phyloP scores from a whole-genome alignment of 2,888 invertebrate genomes.

The Melangyna quadrimaculata region DNA sequence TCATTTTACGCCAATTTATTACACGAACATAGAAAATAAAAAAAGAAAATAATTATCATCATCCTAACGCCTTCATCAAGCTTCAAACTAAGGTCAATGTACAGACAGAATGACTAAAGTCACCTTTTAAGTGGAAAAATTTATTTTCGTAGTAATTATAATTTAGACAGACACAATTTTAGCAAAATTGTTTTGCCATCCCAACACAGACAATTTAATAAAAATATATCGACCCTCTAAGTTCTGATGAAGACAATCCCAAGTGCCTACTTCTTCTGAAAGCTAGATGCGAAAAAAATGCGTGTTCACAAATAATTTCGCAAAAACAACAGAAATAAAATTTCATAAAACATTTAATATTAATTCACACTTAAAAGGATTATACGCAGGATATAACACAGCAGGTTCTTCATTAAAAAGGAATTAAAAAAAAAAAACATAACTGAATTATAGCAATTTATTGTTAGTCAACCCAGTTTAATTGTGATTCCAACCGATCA shows the following conservation, averaged over 20 bases:
- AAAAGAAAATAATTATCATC: not conserved
- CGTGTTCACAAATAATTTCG: slow-evolving; percentile 11
- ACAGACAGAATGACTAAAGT: not conserved
- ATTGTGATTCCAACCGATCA: slow-evolving; percentile 61
- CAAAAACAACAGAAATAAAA: not conserved
- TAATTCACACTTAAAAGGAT: slow-evolving; percentile 37
- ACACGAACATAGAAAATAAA: not conserved
- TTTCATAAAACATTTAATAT: not conserved
- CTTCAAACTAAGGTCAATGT: not conserved
- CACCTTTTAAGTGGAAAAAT: not conserved
- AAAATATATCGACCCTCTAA: not conserved
- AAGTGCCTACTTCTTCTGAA: not conserved
- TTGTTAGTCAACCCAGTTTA: slow-evolving; percentile 55
- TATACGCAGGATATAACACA: not conserved
- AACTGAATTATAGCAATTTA: slow-evolving; percentile 37
- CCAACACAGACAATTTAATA: not conserved
- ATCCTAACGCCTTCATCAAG: not conserved
- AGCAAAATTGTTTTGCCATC: not conserved
- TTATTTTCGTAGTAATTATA: not conserved
- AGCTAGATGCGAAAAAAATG: not conserved
- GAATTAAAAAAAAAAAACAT: not conserved
- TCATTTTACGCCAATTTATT: slow-evolving; percentile 9
- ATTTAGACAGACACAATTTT: not conserved
- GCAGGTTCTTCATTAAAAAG: not conserved
- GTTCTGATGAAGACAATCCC: not conserved